phyloP scores from a whole-genome alignment of 2,888 invertebrate species.

The Tenthredo notha region DNA sequence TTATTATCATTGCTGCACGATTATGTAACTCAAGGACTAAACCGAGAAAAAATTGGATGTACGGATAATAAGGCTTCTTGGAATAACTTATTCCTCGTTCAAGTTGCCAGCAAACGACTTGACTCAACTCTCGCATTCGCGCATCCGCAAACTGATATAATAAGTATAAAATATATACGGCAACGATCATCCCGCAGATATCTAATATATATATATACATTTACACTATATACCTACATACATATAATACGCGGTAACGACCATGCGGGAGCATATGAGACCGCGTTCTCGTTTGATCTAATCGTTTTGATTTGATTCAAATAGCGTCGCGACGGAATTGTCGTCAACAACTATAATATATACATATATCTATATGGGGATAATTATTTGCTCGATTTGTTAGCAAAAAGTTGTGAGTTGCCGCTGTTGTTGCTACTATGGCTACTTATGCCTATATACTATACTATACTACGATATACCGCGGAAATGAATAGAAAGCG shows the following conservation, averaged over 20 bases:
- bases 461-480: background rate
- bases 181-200: constrained; percentile 1
- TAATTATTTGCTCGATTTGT: background rate
- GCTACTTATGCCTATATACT: background rate
- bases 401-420: background rate
- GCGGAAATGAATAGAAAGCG: constrained; percentile 8
- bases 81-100: constrained; percentile 59
- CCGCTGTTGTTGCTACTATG: background rate
- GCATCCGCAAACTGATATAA: constrained; percentile 31
- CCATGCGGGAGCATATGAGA: background rate
- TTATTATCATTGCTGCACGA: constrained; percentile 66
- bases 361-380: background rate
- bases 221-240: background rate
- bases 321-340: background rate
- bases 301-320: constrained; percentile 22
- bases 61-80: constrained; percentile 64
- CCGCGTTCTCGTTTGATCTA: constrained; percentile 22
- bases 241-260: background rate
- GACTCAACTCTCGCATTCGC: background rate
- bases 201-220: background rate
- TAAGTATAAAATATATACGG: background rate
- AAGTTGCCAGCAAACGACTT: constrained; percentile 1
- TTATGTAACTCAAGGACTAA: constrained; percentile 73
- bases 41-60: constrained; percentile 66
- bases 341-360: constrained; percentile 1